Percentiles rank a stretch among this genome's conserved stretches.
Conservation (phyloP, 2,113 vertebrate species). For the Tretioscincus oriximinensis region DNA sequence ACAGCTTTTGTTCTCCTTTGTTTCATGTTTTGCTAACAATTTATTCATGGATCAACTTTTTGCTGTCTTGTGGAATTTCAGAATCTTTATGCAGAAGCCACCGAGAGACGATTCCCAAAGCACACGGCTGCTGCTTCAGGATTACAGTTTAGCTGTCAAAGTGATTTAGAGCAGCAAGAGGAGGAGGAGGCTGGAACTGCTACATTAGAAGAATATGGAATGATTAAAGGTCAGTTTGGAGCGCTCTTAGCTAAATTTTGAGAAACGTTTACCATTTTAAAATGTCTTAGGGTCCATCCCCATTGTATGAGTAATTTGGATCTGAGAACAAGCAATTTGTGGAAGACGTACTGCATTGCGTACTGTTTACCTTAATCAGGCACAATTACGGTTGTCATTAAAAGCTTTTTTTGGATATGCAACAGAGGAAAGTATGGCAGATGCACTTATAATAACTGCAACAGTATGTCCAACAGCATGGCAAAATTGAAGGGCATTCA, state of each 20-base stretch:
- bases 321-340: no score
- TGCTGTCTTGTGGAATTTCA: conserved; percentile 65
- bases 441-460: no score
- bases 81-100: conserved; percentile 52
- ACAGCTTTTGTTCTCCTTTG: conserved; percentile 18
- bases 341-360: no score
- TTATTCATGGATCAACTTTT: conserved; percentile 44
- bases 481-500: no score
- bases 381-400: no score
- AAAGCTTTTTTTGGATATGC: no score
- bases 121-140: conserved; percentile 22
- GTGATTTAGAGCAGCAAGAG: conserved; percentile 37
- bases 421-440: no score
- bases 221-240: conserved; percentile 49
- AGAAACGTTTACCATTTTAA: conserved; percentile 3
- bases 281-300: neutral
- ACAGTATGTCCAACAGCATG: no score
- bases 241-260: neutral
- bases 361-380: no score
- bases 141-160: conserved; percentile 49
- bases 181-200: conserved; percentile 26
- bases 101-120: conserved; percentile 45
- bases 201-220: neutral
- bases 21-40: conserved; percentile 39
- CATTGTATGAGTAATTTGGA: no score